Evolutionary conservation across 92 coral and sea anemone species (phyloP), one percentile per base, ranked within the genome.

Genomic region (Actinostola sp.): DNA sequence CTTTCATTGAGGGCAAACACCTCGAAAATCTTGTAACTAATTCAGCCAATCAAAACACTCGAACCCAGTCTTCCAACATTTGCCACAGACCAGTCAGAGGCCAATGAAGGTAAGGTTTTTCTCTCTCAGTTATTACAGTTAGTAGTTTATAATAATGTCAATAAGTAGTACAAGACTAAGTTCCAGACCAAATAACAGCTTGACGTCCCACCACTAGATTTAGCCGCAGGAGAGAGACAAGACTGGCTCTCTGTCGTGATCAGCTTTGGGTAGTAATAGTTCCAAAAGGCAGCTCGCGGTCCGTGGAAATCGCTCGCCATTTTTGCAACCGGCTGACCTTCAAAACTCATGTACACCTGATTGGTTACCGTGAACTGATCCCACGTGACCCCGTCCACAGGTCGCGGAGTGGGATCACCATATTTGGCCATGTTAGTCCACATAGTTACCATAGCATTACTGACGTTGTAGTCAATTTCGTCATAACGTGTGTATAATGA

Each of bases 361-460:
- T 77, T 56, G 29, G 83, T 9, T 41, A 12, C 43, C 42, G 50
- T 77, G 42, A 77, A 77, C 17, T 33, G 75, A 14, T 57, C 24
- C 83, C 83, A 77, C 46, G 48, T 66, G 33, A 52, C 51, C 11
- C 76, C 83, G n/a, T 2, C 23, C 1, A 77, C 76, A 17, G 63
- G 24, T 19, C 31, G 19, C 19, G 83, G 83, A 44, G 75, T 77
- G 20, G 83, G 83, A 3, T 77, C 57, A 14, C 83, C 75, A 56
- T 66, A 41, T 68, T 77, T 77, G 61, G 83, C 83, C 42, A 77
- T 53, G 64, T 77, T 77, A 2, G 83, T 77, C 83, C 83, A 77
- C 83, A 68, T 51, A 30, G 67, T 59, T 28, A 77, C 69, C 68
- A 77, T 77, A 25, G 68, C 59, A 42, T 54, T 24, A 45, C 83